Base-by-base conservation (phyloP, 2,888 invertebrate species). In the Pterostichus niger region DNA sequence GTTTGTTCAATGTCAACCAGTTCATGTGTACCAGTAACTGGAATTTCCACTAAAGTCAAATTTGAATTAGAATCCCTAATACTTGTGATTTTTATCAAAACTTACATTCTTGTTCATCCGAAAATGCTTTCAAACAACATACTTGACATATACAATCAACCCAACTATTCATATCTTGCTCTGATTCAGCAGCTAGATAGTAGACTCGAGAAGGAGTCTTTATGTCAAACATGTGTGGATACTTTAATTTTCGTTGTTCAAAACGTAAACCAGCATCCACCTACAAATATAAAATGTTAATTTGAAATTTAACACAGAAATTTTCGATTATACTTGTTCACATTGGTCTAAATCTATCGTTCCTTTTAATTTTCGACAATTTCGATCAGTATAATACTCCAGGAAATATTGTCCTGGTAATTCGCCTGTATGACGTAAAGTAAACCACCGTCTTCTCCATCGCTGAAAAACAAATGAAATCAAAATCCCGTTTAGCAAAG, bases 391-490 rank as follows among this genome's bases (percentile, higher is more conserved):
- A 90, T 96, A 98, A 90, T 99, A 99, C 89, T 97, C 97, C 87
- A 98, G 92, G 88, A 96, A 95, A 91, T 96, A 98, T 90, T 98
- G 98, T 83, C 96, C 97, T 79, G 98, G 98, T 88, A 98, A 93
- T 89, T 98, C 97, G 86, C 97, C 97, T 49, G 96, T 95, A 89
- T 97, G 96, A 86, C 96, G 95, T 87, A 99, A 92, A 86, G 97
- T 95, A 91, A 98, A 99, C 96, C 97, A 99, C 87, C 98, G 93
- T 89, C 95, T 94, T 89, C 98, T 94, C 98, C 98, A 98, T 92
- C 97, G 95, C 98, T 99, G 90, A 44, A 84, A 86, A 83, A 82
- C 84, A 83, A 68, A 77, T 68, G 80, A 76, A 82, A 84, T 64
- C 52, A 75, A 35, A 4, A 49, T 6, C 10, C 13, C 0, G 40